Conservation (phyloP, 2,797 vertebrate genomes). For the Lacerta agilis region DNA sequence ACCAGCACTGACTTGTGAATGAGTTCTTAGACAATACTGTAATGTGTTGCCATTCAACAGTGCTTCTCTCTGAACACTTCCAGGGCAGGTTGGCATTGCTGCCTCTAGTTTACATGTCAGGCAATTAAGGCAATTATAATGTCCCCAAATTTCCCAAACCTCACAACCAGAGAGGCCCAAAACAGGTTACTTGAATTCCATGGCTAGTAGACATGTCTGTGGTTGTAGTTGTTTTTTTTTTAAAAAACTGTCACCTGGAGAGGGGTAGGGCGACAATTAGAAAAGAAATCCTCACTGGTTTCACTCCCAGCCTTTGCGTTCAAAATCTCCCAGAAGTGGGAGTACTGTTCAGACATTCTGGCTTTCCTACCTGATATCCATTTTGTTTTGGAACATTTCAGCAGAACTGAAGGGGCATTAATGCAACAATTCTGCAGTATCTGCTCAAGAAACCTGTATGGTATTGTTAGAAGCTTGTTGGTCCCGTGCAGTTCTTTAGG, state of each 20-base stretch:
- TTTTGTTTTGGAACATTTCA: constrained; percentile 24
- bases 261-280: neutral
- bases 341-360: constrained; percentile 5
- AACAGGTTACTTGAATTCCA: neutral
- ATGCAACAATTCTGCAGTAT: constrained; percentile 13
- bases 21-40: constrained; percentile 38
- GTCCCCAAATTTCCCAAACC: constrained; percentile 22
- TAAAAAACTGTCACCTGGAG: too few relatives aligned
- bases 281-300: neutral
- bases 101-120: constrained; percentile 15
- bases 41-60: constrained; percentile 19
- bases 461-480: too few relatives aligned
- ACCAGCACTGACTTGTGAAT: constrained; percentile 49
- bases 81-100: neutral
- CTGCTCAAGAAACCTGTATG: neutral
- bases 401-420: constrained; percentile 36
- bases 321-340: neutral
- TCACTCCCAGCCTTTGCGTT: neutral
- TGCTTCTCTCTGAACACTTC: constrained; percentile 25
- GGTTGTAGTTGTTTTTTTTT: too few relatives aligned
- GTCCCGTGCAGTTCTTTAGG: constrained; percentile 14
- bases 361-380: neutral
- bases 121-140: constrained; percentile 33
- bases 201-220: neutral
- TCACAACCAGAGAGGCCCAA: neutral